Conservation (phyloP, 2,797 vertebrate genomes). For the Eremophila alpestris region DNA sequence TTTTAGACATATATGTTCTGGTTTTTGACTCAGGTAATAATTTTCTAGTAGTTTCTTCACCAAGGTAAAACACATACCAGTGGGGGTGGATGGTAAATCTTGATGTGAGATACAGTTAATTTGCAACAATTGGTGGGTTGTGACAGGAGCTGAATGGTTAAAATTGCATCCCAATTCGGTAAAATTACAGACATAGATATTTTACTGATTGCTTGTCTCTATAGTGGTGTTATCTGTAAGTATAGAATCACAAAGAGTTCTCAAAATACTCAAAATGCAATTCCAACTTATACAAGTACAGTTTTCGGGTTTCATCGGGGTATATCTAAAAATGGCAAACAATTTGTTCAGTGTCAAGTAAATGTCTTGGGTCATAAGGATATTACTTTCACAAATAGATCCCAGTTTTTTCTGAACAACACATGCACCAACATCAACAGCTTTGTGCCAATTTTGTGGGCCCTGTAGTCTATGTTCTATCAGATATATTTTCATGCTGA, state of each 20-base stretch:
- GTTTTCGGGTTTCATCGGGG: background rate
- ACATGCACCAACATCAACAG: background rate
- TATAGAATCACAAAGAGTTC: background rate
- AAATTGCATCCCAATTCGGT: background rate
- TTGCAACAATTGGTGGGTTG: background rate
- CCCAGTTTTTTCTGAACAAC: background rate
- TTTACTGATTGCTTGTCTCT: background rate
- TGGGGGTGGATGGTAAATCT: background rate
- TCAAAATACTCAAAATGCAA: background rate
- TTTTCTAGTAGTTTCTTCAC: background rate
- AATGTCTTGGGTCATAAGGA: background rate
- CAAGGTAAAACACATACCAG: background rate
- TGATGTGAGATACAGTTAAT: background rate
- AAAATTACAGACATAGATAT: background rate
- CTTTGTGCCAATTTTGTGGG: background rate
- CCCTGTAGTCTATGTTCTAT: background rate
- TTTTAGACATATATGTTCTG: background rate
- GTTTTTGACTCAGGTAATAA: rapidly evolving
- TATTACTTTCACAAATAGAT: background rate
- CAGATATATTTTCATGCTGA: background rate
- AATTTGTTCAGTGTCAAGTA: background rate
- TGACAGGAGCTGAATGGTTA: background rate
- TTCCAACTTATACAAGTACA: background rate
- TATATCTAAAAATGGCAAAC: background rate
- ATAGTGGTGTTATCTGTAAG: background rate